phyloP scores from a whole-genome alignment of 2,888 invertebrate genomes.

The Villa cingulata region DNA sequence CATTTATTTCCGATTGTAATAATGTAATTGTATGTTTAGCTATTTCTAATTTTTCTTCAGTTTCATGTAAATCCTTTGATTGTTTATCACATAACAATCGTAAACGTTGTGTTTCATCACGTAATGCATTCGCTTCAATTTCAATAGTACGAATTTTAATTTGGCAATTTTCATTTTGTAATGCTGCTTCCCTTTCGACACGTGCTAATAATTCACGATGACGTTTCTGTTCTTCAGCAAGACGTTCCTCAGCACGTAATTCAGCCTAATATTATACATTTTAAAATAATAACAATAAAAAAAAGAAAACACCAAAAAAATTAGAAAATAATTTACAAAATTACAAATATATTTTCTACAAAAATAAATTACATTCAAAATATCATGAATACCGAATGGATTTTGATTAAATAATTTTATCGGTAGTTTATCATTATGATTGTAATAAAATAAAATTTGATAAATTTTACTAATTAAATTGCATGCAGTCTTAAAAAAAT shows the following conservation, averaged over 20 bases:
- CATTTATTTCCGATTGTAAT: conserved; percentile 41
- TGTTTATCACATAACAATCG: conserved; percentile 47
- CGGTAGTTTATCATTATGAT: too few species aligned
- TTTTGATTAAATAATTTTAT: too few species aligned
- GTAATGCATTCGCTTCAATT: conserved; percentile 47
- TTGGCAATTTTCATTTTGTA: conserved; percentile 62
- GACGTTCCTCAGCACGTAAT: conserved; percentile 55
- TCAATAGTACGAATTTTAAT: conserved; percentile 57
- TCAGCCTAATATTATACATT: too few species aligned
- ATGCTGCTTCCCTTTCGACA: conserved; percentile 69
- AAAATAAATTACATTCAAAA: too few species aligned
- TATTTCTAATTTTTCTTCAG: conserved; percentile 43
- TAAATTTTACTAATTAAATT: too few species aligned
- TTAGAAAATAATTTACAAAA: too few species aligned
- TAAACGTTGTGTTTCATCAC: conserved; percentile 51
- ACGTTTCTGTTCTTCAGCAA: conserved; percentile 71
- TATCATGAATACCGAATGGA: too few species aligned
- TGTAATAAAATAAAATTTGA: too few species aligned
- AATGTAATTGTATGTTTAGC: conserved; percentile 39
- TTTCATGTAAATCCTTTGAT: conserved; percentile 40
- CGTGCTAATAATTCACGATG: conserved; percentile 70
- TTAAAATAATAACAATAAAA: too few species aligned
- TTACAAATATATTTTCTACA: too few species aligned
- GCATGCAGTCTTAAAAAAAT: too few species aligned
- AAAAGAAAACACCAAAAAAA: too few species aligned